phyloP scores from a whole-genome alignment of 1,140 invertebrate species.

The Papilio helenus region DNA sequence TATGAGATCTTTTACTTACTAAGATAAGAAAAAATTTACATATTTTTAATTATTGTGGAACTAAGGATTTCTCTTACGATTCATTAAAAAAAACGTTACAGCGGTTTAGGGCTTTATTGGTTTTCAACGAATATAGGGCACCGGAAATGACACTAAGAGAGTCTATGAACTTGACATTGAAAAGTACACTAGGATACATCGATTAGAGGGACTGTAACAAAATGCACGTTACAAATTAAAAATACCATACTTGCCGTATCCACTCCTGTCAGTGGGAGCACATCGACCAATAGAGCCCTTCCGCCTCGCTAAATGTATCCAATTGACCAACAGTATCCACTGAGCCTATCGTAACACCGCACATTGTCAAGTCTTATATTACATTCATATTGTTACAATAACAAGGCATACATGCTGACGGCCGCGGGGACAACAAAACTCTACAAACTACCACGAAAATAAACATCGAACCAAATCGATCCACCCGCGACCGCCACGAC shows the following conservation, averaged over 20 bases:
- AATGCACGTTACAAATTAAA: background rate
- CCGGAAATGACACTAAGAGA: background rate
- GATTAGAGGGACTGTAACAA: background rate
- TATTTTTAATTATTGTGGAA: slow-evolving; percentile 77
- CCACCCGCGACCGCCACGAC: slow-evolving; percentile 51
- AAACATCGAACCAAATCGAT: slow-evolving; percentile 16
- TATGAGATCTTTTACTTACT: slow-evolving; percentile 83
- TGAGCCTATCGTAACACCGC: slow-evolving; percentile 68
- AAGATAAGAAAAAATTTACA: slow-evolving; percentile 82
- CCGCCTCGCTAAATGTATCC: slow-evolving; percentile 52
- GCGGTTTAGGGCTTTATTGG: slow-evolving; percentile 66
- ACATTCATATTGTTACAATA: slow-evolving; percentile 80
- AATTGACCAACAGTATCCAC: slow-evolving; percentile 71
- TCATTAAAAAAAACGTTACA: slow-evolving; percentile 68
- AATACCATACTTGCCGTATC: background rate
- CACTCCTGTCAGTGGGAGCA: background rate
- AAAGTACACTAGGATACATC: slow-evolving; percentile 33
- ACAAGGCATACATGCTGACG: slow-evolving; percentile 75
- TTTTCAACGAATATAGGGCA: slow-evolving; percentile 36
- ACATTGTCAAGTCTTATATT: slow-evolving; percentile 80
- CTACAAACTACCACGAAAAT: background rate
- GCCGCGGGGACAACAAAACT: slow-evolving; percentile 49
- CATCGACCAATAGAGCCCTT: slow-evolving; percentile 34
- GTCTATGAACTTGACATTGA: too few species aligned
- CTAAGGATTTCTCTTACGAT: slow-evolving; percentile 78